phyloP scores from a whole-genome alignment of 2,113 vertebrate species.

The Triplophysa siluroides region DNA sequence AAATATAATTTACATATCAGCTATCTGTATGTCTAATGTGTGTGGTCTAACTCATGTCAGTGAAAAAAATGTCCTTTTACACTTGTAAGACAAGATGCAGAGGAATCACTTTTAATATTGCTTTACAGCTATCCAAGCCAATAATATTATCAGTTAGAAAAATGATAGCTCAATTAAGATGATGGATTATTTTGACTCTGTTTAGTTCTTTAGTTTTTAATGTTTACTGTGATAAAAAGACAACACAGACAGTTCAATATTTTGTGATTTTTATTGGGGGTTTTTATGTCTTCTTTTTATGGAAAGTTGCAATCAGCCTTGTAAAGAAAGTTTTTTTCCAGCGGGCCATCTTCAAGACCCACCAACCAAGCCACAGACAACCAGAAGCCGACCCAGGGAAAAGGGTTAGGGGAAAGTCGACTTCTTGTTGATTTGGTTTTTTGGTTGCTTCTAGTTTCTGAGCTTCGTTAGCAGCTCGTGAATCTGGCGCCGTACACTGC shows the following conservation, averaged over 20 bases:
- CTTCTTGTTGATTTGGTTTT: not conserved
- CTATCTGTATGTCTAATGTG: too few species aligned
- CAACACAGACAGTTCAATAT: not conserved
- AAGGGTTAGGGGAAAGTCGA: not conserved
- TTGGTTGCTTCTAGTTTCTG: conserved; percentile 38
- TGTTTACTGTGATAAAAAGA: not conserved
- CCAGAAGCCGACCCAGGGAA: conserved; percentile 46
- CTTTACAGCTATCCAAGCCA: too few species aligned
- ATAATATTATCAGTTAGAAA: too few species aligned
- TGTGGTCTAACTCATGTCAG: too few species aligned
- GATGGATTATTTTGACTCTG: too few species aligned
- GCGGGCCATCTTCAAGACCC: conserved; percentile 32
- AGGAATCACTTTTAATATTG: too few species aligned
- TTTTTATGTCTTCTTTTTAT: not conserved
- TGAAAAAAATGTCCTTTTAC: too few species aligned
- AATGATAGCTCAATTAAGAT: too few species aligned
- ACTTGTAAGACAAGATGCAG: too few species aligned
- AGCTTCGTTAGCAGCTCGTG: conserved; percentile 24
- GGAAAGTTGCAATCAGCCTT: conserved; percentile 30
- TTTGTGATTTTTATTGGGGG: conserved; percentile 34
- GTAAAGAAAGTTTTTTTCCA: conserved; percentile 17
- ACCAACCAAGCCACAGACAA: conserved; percentile 56
- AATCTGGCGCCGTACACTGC: conserved; percentile 44
- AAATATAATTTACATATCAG: too few species aligned
- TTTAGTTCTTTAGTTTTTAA: not conserved